Evolutionary conservation across 2,797 vertebrate species (phyloP), one percentile per base, ranked within the genome.

Genomic region (Fringilla coelebs): DNA sequence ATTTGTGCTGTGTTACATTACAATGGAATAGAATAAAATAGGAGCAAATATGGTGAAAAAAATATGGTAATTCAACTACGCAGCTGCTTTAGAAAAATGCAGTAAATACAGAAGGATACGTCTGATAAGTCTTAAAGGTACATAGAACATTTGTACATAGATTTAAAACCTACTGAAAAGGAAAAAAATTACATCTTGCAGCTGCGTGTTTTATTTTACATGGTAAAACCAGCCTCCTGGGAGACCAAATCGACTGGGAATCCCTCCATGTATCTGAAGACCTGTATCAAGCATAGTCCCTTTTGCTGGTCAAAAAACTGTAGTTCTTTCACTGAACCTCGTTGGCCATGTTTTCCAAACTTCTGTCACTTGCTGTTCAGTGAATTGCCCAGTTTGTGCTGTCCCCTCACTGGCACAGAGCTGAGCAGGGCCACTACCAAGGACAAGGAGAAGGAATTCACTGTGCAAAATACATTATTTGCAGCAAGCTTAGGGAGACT

Each of bases 391-490:
- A n/a, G 0, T 22, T 34, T 68, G 16, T 71, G 36, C 40, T 76
- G 19, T 55, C 8, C 10, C 11, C 18, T 62, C 61, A 49, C 7
- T 29, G 48, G 16, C 9, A 40, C 20, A 41, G 62, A 41, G 14
- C 0, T 0, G 11, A 66, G n/a, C 21, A 63, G 49, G 7, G 17
- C 5, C 5, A 7, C 24, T 34, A 10, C 13, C 8, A 17, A 54
- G 28, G 36, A 57, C 1, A 32, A 65, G 46, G 12, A 18, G 22
- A 48, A 83, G 60, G 36, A 41, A 6, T 2, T 5, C 16, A 25
- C 4, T 3, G 11, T 61, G 19, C 13, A 54, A 79, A 67, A 55
- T 32, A 15, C 3, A 32, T 4, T 48, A 4, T 58, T 73, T 83
- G 9, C 15, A 72, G 38, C 15, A 84, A 18, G 18, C 4, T 31